Evolutionary conservation across 2,113 vertebrate species (phyloP).

Genomic region (Cephalopterus ornatus): DNA sequence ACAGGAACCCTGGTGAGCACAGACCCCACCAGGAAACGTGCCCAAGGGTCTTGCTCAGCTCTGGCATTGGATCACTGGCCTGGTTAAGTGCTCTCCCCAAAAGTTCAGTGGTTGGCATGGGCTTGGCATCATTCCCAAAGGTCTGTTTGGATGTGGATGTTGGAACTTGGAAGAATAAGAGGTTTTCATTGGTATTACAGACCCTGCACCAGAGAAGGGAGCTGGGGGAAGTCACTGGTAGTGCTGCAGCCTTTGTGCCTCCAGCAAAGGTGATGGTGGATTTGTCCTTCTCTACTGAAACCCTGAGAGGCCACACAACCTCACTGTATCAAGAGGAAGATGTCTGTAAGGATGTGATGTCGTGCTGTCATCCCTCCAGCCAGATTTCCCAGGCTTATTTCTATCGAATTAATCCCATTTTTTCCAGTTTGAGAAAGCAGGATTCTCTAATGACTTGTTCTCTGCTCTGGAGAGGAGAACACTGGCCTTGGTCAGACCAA

Average conservation of each 20-base stretch:
- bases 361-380: neutral
- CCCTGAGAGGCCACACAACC: neutral
- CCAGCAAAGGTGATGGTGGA: neutral
- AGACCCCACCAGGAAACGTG: neutral
- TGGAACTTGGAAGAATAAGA: neutral
- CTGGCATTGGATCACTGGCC: too few relatives aligned
- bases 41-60: neutral
- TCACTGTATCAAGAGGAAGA: neutral
- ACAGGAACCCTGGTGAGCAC: neutral
- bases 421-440: neutral
- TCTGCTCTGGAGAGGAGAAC: neutral
- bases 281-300: neutral
- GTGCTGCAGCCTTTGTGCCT: neutral
- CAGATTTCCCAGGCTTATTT: neutral
- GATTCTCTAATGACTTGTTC: neutral
- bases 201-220: neutral
- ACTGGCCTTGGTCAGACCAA: neutral
- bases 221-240: neutral
- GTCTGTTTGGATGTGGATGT: neutral
- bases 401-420: neutral
- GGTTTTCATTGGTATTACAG: neutral
- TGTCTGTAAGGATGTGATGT: neutral
- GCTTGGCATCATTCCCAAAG: neutral
- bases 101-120: neutral
- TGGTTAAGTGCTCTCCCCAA: neutral